Percentiles rank a stretch among this genome's conserved stretches.
Evolutionary conservation across 2,888 invertebrate species (phyloP).

Genomic region (Pristionchus maxplancki): DNA sequence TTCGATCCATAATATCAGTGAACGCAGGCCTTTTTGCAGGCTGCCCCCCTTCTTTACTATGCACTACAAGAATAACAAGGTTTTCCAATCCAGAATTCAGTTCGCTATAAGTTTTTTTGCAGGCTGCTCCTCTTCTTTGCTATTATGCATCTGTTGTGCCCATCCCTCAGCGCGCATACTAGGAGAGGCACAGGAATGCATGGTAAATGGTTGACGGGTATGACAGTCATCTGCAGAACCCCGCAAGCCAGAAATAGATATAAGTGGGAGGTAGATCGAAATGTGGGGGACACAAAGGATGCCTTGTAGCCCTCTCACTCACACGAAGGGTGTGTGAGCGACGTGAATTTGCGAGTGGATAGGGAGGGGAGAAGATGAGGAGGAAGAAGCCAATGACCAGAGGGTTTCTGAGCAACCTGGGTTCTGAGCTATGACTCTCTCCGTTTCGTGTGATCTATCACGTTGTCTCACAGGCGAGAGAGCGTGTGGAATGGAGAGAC

Average conservation of each 20-base stretch:
- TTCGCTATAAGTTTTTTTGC: background rate
- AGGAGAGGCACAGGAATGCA: background rate
- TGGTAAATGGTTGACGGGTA: background rate
- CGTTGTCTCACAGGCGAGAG: too few species aligned
- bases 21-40: too few species aligned
- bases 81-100: too few species aligned
- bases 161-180: too few species aligned
- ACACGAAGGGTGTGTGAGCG: slow-evolving; percentile 2
- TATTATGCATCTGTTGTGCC: slow-evolving; percentile 1
- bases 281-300: background rate
- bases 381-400: background rate
- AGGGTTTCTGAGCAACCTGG: background rate
- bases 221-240: background rate
- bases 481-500: too few species aligned
- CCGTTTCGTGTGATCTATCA: too few species aligned
- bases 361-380: background rate
- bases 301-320: background rate
- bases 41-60: too few species aligned
- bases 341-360: background rate
- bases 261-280: background rate
- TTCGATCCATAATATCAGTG: too few species aligned
- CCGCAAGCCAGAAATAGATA: background rate
- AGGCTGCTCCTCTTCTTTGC: background rate
- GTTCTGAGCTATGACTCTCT: background rate
- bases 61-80: too few species aligned